phyloP scores from a whole-genome alignment of 2,888 invertebrate species.

The Emmelina monodactyla region DNA sequence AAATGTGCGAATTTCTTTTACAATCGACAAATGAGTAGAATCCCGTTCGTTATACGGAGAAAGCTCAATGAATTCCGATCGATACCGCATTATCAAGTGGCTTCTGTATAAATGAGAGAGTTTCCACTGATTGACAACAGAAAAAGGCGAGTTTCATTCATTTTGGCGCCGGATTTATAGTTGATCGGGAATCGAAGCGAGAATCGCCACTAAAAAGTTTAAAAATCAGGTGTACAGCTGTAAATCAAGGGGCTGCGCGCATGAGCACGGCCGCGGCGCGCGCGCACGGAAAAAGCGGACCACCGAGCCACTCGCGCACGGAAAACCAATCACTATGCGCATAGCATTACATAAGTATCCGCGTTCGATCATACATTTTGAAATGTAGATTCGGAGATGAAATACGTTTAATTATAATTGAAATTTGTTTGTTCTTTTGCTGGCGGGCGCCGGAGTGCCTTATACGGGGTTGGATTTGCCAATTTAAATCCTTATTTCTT shows the following conservation, averaged over 20 bases:
- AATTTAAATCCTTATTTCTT: conserved; percentile 47
- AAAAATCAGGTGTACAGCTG: conserved; percentile 43
- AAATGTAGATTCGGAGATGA: conserved; percentile 49
- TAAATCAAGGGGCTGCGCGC: conserved; percentile 42
- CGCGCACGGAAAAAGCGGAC: conserved; percentile 52
- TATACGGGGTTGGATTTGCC: conserved; percentile 47
- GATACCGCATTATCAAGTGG: conserved; percentile 21
- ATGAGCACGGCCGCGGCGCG: conserved; percentile 22
- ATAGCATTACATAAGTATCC: conserved; percentile 46
- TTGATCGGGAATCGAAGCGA: conserved; percentile 42
- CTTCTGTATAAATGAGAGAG: conserved; percentile 16
- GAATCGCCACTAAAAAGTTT: conserved; percentile 46
- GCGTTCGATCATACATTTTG: conserved; percentile 32
- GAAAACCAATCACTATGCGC: conserved; percentile 59
- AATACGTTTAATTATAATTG: conserved; percentile 57
- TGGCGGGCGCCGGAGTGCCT: conserved; percentile 39
- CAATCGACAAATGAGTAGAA: conserved; percentile 7
- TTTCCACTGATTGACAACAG: conserved; percentile 13
- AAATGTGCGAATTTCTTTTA: conserved; percentile 3
- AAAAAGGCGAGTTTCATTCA: conserved; percentile 52
- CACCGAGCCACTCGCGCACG: conserved; percentile 43
- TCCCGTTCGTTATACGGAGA: conserved; percentile 16
- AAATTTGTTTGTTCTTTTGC: conserved; percentile 61
- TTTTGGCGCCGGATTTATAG: conserved; percentile 60
- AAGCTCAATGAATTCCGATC: conserved; percentile 16